Percentiles rank a stretch among this genome's conserved stretches.
These are phyloP conservation scores for Tragelaphus scriptus DNA, from an alignment of 2,113 vertebrate genomes.

Conservation along the genomic window DNA sequence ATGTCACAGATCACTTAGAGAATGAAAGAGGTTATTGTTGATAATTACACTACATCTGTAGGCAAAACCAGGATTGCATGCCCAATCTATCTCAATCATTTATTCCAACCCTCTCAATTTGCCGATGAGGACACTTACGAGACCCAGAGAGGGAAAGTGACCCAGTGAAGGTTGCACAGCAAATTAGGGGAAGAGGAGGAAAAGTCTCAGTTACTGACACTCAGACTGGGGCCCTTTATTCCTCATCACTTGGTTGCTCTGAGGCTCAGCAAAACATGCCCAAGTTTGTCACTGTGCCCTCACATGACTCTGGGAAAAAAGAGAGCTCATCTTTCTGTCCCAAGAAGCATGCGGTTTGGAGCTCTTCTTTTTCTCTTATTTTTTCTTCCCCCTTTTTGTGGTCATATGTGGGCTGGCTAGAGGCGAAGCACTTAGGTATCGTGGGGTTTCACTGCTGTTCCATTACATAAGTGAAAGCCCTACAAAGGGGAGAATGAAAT, in stretches of 20 bases:
- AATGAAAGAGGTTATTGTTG: neutral
- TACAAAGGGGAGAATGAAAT: neutral
- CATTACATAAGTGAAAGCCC: constrained; percentile 46
- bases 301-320: constrained; percentile 22
- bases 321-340: neutral
- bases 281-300: neutral
- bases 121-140: neutral
- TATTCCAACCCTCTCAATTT: neutral
- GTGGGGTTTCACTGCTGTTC: constrained; percentile 27
- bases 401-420: neutral
- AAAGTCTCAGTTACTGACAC: neutral
- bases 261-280: neutral
- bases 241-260: neutral
- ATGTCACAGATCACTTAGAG: neutral
- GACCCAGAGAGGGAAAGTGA: neutral
- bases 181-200: neutral
- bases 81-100: neutral
- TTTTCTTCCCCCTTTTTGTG: neutral
- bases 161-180: neutral
- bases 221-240: neutral
- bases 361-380: neutral
- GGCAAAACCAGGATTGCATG: neutral
- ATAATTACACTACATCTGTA: neutral
- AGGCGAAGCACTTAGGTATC: constrained; percentile 19
- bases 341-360: neutral